Conservation (phyloP, 2,888 invertebrate species). For the Troilus luridus region DNA sequence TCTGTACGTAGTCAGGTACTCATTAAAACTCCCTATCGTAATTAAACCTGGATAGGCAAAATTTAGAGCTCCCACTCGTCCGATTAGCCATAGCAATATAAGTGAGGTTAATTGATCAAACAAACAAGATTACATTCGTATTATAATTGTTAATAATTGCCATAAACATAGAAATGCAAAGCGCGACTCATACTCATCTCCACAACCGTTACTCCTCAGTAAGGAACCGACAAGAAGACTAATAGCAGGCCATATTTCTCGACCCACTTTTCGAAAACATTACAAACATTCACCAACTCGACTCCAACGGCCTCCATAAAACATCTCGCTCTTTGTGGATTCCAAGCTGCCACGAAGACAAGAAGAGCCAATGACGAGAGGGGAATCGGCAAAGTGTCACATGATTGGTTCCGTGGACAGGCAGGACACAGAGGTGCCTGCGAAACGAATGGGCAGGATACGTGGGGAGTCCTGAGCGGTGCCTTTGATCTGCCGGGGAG, state of each 20-base stretch:
- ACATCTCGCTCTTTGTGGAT: conserved; percentile 21
- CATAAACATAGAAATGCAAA: background rate
- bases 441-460: background rate
- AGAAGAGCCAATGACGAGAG: background rate
- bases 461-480: conserved; percentile 11
- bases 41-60: no score
- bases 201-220: background rate
- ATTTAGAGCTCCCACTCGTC: no score
- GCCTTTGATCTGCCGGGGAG: background rate
- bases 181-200: background rate
- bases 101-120: no score
- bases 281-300: background rate
- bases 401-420: conserved; percentile 44
- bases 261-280: background rate
- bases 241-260: background rate
- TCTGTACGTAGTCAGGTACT: no score
- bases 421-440: conserved; percentile 2
- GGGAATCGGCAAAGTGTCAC: conserved; percentile 22
- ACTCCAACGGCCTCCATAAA: conserved; percentile 9
- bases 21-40: no score
- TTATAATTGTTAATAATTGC: background rate
- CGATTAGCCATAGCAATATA: no score
- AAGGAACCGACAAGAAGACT: background rate
- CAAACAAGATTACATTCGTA: no score
- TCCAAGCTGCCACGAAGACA: conserved; percentile 3